phyloP scores from a whole-genome alignment of 1,140 invertebrate genomes.

The Caerostris extrusa region DNA sequence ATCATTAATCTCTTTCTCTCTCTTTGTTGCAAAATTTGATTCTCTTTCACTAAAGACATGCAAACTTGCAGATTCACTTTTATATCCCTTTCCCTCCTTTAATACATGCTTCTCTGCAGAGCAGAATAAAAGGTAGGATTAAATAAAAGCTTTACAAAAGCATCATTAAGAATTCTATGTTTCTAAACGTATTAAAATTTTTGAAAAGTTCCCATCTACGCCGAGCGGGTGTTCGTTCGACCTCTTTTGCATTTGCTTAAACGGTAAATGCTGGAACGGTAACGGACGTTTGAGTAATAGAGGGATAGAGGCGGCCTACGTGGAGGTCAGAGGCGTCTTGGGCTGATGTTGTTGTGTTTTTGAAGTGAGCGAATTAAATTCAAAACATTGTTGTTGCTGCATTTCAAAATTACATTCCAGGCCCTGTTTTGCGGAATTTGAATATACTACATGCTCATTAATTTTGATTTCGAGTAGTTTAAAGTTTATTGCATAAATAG shows the following conservation, averaged over 20 bases:
- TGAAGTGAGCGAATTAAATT: not conserved
- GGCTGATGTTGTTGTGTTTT: not conserved
- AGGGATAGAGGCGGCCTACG: not conserved
- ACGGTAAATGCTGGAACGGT: not conserved
- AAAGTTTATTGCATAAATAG: too few relatives aligned
- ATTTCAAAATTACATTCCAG: not conserved
- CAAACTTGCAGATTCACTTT: slow-evolving; percentile 9
- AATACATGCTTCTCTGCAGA: not conserved
- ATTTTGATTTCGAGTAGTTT: not conserved
- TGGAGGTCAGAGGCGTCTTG: too few relatives aligned
- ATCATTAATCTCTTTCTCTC: slow-evolving; percentile 2
- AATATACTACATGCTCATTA: not conserved
- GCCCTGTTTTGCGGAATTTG: too few relatives aligned
- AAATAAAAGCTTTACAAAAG: not conserved
- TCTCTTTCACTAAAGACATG: not conserved
- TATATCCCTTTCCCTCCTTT: not conserved
- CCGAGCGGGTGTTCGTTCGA: too few relatives aligned
- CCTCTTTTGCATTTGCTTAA: not conserved
- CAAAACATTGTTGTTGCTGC: not conserved
- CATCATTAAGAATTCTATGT: not conserved
- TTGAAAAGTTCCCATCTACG: not conserved
- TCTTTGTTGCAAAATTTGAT: not conserved
- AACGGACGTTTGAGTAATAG: not conserved
- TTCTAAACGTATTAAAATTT: not conserved
- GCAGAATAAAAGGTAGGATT: not conserved